Evolutionary conservation across 2,797 vertebrate species (phyloP), one percentile per base, ranked within the genome.

Genomic region (Galaxias olidus): DNA sequence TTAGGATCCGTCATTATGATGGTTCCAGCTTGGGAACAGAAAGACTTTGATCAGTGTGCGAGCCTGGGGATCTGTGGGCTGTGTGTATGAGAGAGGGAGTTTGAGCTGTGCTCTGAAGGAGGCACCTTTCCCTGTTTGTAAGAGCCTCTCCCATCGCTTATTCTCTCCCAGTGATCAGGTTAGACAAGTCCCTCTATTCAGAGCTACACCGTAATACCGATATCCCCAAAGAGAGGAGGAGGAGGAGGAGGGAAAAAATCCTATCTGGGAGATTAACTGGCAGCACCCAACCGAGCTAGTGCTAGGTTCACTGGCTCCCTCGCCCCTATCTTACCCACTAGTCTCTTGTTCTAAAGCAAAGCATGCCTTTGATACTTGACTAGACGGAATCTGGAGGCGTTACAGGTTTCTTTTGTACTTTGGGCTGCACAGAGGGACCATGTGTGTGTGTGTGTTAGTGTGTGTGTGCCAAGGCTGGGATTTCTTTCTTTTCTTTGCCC

Each of bases 351-450:
- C 88, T 83, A 77, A 88, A 84, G 88, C 86, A 88, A 87, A 90
- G 89, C 86, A 79, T 78, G 86, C 86, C 90, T 93, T 92, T 93
- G 90, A 92, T 90, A 88, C 86, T 88, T 70, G 68, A 86, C 89
- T 78, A 88, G 85, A 89, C 90, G 87, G 90, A 90, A 92, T 92
- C 91, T 88, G 89, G 86, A 91, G 92, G 90, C 90, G 87, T 90
- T 90, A 89, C 90, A 91, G 87, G 88, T 93, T 88, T 81, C 90
- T 89, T 93, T 91, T 93, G 90, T 91, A 87, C 86, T 85, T 72
- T 42, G 66, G 68, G 68, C 83, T 80, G 81, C 84, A 85, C 67
- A 84, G 78, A 85, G 78, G 77, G 62, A 43, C 60, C 58, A 65
- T 81, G 78, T 75, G 82, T 81, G 69, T 71, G 77, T 77, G 78